Evolutionary conservation across 2,113 vertebrate genomes (phyloP).

Genomic region (Ibidorhyncha struthersii): DNA sequence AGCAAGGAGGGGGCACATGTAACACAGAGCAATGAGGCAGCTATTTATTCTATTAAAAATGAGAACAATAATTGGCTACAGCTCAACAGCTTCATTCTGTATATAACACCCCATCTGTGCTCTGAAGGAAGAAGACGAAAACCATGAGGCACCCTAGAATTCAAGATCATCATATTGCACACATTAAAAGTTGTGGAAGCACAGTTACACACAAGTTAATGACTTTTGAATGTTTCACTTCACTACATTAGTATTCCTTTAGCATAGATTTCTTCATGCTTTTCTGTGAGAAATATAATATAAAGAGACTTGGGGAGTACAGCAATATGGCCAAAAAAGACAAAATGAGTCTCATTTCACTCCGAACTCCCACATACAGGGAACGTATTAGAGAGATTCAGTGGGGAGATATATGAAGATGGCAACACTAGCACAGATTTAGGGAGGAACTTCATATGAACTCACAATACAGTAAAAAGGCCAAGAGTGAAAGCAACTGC

Average conservation of each 20-base stretch:
- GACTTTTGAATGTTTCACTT: conserved; percentile 52
- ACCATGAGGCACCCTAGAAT: conserved; percentile 5
- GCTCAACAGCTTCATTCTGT: not conserved
- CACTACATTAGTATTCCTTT: conserved; percentile 49
- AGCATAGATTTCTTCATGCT: conserved; percentile 45
- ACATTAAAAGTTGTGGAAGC: conserved; percentile 24
- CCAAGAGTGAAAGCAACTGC: not conserved
- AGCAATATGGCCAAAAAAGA: conserved; percentile 55
- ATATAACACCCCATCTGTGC: not conserved
- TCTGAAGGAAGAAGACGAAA: conserved; percentile 1
- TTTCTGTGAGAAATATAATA: conserved; percentile 23
- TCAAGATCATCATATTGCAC: conserved; percentile 1
- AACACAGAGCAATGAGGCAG: not conserved
- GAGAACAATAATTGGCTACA: not conserved
- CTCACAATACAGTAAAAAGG: not conserved
- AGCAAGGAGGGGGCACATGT: not conserved
- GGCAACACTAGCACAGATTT: not conserved
- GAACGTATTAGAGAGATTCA: conserved; percentile 22
- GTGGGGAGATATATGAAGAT: conserved; percentile 20
- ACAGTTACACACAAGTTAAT: conserved; percentile 48
- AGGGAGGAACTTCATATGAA: not conserved
- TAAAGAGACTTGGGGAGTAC: conserved; percentile 50
- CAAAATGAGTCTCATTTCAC: conserved; percentile 55
- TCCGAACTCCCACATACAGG: conserved; percentile 31
- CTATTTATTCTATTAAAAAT: not conserved